These are phyloP conservation scores for Catagonus wagneri DNA, from an alignment of 2,113 vertebrate genomes.

Conservation along the genomic window DNA sequence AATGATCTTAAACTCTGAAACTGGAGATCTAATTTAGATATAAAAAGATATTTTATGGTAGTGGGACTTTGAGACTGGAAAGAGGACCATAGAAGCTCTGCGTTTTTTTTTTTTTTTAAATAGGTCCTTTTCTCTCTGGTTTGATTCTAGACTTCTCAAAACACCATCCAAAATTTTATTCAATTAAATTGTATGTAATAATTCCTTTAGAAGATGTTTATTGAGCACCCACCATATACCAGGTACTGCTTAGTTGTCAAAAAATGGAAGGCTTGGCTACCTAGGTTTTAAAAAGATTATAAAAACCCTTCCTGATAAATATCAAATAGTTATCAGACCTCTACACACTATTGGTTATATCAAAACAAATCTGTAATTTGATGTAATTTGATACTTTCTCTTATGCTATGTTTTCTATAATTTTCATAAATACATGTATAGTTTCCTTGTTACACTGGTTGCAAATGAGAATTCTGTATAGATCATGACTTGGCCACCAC, in stretches of 20 bases:
- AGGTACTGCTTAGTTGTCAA: neutral
- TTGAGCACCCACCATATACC: neutral
- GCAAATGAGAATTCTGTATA: neutral
- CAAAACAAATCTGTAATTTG: neutral
- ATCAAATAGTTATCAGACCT: neutral
- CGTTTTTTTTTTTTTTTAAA: neutral
- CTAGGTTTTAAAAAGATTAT: constrained; percentile 28
- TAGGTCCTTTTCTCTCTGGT: neutral
- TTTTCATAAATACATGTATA: neutral
- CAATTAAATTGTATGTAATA: neutral
- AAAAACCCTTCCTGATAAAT: neutral
- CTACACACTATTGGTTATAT: neutral
- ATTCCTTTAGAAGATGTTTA: constrained; percentile 25
- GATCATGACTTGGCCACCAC: neutral
- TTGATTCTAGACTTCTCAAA: constrained; percentile 39
- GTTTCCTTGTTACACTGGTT: neutral
- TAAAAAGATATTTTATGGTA: neutral
- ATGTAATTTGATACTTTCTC: neutral
- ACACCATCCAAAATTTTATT: neutral
- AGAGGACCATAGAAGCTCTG: neutral
- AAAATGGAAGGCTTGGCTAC: neutral
- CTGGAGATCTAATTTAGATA: constrained; percentile 29
- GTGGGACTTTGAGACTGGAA: neutral
- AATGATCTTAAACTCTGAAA: constrained; percentile 48
- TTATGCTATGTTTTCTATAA: constrained; percentile 1